A percentile compares a stretch with the other conserved stretches of the same genome.
These are phyloP conservation scores for Polypedilum pembai DNA, from an alignment of 1,140 invertebrate species.

Conservation along the genomic window DNA sequence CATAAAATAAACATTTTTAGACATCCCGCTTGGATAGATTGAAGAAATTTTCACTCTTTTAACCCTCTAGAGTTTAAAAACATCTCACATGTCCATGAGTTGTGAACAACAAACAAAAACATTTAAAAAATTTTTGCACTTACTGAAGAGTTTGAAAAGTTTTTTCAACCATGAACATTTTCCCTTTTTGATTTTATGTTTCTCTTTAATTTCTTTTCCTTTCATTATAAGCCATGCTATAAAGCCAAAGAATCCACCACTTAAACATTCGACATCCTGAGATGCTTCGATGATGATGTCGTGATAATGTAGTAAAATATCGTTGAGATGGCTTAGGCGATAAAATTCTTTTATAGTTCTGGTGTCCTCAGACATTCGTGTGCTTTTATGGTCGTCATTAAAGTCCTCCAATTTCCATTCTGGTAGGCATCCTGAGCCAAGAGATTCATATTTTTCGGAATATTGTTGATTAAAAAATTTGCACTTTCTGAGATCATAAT, in stretches of 20 bases:
- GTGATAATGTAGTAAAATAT: not conserved
- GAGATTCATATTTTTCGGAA: not conserved
- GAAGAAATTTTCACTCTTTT: too few relatives aligned
- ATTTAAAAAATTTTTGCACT: too few relatives aligned
- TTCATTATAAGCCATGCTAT: not conserved
- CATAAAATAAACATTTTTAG: not conserved
- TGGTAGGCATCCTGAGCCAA: not conserved
- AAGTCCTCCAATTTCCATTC: not conserved
- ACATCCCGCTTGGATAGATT: too few relatives aligned
- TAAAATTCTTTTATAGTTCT: not conserved
- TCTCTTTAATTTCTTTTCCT: not conserved
- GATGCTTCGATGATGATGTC: not conserved
- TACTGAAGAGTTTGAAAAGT: too few relatives aligned
- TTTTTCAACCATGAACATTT: too few relatives aligned
- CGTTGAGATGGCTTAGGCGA: not conserved
- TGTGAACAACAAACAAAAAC: too few relatives aligned
- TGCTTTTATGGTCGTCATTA: not conserved
- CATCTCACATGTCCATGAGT: too few relatives aligned
- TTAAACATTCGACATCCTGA: not conserved
- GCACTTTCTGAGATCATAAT: not conserved
- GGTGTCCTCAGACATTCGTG: not conserved
- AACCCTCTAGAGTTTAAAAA: too few relatives aligned
- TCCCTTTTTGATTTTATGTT: not conserved
- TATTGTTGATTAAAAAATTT: not conserved
- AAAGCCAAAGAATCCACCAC: not conserved